These are phyloP conservation scores for Arrhopalites spinosus DNA, from an alignment of 2,888 invertebrate genomes.

Conservation along the genomic window DNA sequence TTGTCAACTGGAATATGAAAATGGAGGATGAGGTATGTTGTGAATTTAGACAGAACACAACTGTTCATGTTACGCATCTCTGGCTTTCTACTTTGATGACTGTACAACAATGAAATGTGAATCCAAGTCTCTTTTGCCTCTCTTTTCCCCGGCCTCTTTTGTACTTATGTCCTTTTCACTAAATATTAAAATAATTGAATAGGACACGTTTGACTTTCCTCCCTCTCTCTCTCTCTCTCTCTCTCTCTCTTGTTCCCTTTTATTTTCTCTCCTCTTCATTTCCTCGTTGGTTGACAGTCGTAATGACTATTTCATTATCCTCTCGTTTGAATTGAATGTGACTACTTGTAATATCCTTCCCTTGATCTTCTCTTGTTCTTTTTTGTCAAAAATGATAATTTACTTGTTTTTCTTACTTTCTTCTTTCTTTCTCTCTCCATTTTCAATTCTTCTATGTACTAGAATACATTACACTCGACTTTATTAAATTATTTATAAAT, in stretches of 20 bases:
- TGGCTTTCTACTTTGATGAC: neutral
- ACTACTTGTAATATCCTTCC: neutral
- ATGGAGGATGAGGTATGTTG: neutral
- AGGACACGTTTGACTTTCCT: constrained; percentile 34
- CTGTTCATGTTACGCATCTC: constrained; percentile 47
- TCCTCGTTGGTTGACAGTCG: constrained; percentile 3
- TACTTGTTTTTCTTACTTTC: no score
- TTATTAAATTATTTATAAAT: no score
- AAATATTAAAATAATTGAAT: constrained; percentile 35
- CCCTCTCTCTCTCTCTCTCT: neutral
- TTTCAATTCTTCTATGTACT: no score
- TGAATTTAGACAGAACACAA: constrained; percentile 27
- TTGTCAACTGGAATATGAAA: no score
- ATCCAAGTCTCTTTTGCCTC: neutral
- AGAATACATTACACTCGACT: no score
- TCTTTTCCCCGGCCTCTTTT: constrained; percentile 6
- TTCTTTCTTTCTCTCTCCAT: no score
- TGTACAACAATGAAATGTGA: constrained; percentile 19
- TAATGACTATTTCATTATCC: neutral
- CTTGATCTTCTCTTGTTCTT: neutral
- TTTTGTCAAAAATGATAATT: no score
- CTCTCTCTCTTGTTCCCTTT: neutral
- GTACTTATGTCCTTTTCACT: constrained; percentile 21
- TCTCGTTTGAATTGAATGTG: no score
- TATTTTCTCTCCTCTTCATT: neutral